Conservation (phyloP, 1,140 invertebrate species). For the Trichonephila clavipes region DNA sequence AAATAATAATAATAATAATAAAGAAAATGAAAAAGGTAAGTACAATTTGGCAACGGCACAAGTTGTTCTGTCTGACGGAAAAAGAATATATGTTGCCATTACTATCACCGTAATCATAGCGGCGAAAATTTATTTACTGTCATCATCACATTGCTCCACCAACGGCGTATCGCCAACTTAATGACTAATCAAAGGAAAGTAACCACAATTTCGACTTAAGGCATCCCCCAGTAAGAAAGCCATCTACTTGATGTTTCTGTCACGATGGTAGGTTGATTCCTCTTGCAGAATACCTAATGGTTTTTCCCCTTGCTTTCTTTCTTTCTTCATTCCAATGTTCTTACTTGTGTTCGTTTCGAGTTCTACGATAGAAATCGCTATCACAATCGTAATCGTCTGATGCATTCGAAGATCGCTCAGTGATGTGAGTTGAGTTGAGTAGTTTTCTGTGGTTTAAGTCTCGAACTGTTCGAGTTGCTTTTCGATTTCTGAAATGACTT, state of each 20-base stretch:
- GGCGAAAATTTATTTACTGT: conserved; percentile 72
- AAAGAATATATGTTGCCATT: conserved; percentile 62
- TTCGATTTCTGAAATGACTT: background rate
- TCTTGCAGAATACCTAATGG: conserved; percentile 64
- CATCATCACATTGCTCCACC: conserved; percentile 59
- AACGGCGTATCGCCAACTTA: conserved; percentile 48
- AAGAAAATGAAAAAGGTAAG: conserved; percentile 34
- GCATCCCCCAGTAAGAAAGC: conserved; percentile 56
- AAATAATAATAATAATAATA: background rate
- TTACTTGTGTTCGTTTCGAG: conserved; percentile 23
- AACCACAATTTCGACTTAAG: conserved; percentile 70
- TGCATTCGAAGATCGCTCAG: conserved; percentile 33
- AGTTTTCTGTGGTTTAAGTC: conserved; percentile 25
- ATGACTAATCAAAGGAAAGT: conserved; percentile 72
- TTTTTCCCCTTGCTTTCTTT: conserved; percentile 1
- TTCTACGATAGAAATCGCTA: conserved; percentile 62
- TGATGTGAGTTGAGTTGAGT: conserved; percentile 52
- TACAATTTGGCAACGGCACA: conserved; percentile 58
- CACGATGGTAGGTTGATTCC: conserved; percentile 42
- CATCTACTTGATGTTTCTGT: conserved; percentile 73
- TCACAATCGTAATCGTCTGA: conserved; percentile 69
- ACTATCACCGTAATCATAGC: conserved; percentile 58
- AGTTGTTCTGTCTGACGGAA: conserved; percentile 16
- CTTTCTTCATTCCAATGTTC: conserved; percentile 13
- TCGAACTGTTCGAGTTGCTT: conserved; percentile 11